phyloP scores from a whole-genome alignment of 1,140 invertebrate species.

The Ptiloglossa arizonensis region DNA sequence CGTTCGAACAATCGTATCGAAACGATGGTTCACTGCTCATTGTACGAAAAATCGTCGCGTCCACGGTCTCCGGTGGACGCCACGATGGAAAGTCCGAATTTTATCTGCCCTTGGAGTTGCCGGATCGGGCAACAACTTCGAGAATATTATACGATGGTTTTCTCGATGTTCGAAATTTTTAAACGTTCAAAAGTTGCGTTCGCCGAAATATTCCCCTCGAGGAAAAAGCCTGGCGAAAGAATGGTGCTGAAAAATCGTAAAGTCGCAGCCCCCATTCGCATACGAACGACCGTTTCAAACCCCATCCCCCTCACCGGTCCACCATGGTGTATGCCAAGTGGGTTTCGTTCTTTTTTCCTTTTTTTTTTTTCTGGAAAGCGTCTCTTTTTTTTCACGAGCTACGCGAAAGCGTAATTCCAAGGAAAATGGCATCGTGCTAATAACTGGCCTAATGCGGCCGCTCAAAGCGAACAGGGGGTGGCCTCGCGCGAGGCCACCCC shows the following conservation, averaged over 20 bases:
- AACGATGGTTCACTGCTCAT: too few species aligned
- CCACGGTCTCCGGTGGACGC: too few species aligned
- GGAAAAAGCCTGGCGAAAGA: not conserved
- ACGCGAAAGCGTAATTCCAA: slow-evolving; percentile 28
- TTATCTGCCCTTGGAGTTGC: too few species aligned
- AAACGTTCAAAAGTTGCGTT: too few species aligned
- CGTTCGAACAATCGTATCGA: too few species aligned
- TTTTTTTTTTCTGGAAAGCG: not conserved
- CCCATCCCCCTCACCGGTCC: not conserved
- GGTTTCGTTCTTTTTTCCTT: too few species aligned
- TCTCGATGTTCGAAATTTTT: too few species aligned
- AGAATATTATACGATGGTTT: too few species aligned
- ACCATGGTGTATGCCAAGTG: slow-evolving; percentile 33
- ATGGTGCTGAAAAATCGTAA: slow-evolving; percentile 6
- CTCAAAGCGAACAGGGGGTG: slow-evolving; percentile 1
- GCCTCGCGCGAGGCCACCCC: not conserved
- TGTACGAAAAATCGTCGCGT: too few species aligned
- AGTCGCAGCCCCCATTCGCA: not conserved
- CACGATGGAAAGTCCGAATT: too few species aligned
- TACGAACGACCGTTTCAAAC: not conserved
- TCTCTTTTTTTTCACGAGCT: not conserved
- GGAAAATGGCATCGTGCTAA: slow-evolving; percentile 51
- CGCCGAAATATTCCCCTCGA: too few species aligned
- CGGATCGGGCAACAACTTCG: too few species aligned
- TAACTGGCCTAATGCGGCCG: slow-evolving; percentile 43